Evolutionary conservation across 2,888 invertebrate species (phyloP).

Genomic region (Blera fallax): DNA sequence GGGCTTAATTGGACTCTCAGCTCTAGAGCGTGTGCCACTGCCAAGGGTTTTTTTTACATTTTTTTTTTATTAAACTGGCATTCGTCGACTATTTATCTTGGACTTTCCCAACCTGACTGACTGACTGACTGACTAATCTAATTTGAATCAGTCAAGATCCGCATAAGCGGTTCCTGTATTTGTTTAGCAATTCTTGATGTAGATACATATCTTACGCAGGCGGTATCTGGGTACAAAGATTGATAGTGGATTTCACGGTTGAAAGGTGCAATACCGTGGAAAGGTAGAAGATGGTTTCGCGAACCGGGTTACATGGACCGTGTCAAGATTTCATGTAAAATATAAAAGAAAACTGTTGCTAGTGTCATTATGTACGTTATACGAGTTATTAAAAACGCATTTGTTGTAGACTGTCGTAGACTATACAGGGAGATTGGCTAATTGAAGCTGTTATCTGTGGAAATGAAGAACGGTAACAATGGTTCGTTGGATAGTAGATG

Average conservation of each 20-base stretch:
- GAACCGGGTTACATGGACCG: slow-evolving; percentile 58
- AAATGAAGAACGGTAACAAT: slow-evolving; percentile 26
- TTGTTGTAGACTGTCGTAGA: slow-evolving; percentile 15
- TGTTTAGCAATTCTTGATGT: slow-evolving; percentile 1
- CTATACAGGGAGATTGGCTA: background rate
- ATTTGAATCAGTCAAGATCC: slow-evolving; percentile 1
- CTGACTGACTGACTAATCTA: too few relatives aligned
- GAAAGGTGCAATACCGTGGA: slow-evolving; percentile 64
- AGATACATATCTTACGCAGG: slow-evolving; percentile 40
- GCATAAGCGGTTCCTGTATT: background rate
- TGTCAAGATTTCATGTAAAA: slow-evolving; percentile 57
- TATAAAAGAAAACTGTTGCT: slow-evolving; percentile 5
- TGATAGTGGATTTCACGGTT: slow-evolving; percentile 65
- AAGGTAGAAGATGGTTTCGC: background rate
- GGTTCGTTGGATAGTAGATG: background rate
- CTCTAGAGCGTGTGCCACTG: slow-evolving; percentile 32
- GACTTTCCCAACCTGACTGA: background rate
- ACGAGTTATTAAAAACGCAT: slow-evolving; percentile 63
- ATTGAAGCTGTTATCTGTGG: background rate
- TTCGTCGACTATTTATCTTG: background rate
- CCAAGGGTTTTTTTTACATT: background rate
- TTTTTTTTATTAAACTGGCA: background rate
- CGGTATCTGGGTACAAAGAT: slow-evolving; percentile 39
- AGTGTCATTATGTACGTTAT: slow-evolving; percentile 47
- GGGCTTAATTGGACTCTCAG: slow-evolving; percentile 31